Evolutionary conservation across 2,113 vertebrate genomes (phyloP).

Genomic region (Pluvianellus socialis): DNA sequence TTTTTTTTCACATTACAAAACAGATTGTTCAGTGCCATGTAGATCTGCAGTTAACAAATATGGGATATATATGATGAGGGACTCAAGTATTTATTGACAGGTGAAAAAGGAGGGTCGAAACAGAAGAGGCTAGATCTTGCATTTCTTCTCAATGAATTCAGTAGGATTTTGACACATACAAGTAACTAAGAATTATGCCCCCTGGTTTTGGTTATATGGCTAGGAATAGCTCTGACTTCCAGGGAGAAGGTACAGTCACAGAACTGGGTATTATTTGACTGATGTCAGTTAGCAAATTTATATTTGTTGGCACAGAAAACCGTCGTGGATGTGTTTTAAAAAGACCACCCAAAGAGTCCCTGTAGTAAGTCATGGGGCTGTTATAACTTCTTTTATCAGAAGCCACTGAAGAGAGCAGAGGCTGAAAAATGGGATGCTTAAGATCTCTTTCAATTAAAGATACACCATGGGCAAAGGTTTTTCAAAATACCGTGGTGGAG

Average conservation of each 20-base stretch:
- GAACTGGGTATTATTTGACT: neutral
- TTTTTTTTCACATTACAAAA: neutral
- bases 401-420: neutral
- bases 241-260: rapidly evolving
- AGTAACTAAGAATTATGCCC: neutral
- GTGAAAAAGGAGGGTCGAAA: neutral
- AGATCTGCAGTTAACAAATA: neutral
- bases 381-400: neutral
- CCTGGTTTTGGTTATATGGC: neutral
- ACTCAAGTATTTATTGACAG: neutral
- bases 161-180: neutral
- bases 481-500: neutral
- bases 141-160: neutral
- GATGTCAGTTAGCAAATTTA: neutral
- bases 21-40: neutral
- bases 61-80: neutral
- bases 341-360: neutral
- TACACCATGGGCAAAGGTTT: neutral
- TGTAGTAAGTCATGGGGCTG: neutral
- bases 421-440: neutral
- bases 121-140: neutral
- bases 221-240: neutral
- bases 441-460: neutral
- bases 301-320: neutral
- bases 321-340: neutral